These are phyloP conservation scores for Merops nubicus DNA, from an alignment of 2,113 vertebrate species.

Conservation along the genomic window DNA sequence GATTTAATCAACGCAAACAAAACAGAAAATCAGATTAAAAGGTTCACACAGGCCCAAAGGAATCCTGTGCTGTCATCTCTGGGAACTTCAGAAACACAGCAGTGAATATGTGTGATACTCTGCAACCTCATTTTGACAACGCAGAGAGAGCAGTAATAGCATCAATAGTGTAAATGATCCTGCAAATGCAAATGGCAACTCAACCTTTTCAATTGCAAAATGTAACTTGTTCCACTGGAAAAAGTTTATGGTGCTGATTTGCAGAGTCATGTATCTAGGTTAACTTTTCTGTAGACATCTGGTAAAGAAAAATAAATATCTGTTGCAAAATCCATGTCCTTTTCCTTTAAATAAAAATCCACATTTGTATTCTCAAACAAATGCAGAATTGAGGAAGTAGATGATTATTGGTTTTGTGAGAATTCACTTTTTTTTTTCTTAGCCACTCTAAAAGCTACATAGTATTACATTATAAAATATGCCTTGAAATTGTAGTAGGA, in stretches of 20 bases:
- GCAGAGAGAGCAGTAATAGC: not conserved
- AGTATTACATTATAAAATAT: not conserved
- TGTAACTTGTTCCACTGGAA: not conserved
- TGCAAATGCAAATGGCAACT: not conserved
- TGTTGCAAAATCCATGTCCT: not conserved
- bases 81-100: not conserved
- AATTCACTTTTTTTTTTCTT: not conserved
- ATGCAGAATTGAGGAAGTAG: accelerated
- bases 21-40: not conserved
- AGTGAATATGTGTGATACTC: not conserved
- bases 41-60: not conserved
- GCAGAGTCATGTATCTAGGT: not conserved
- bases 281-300: not conserved
- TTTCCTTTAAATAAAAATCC: not conserved
- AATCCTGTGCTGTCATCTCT: not conserved
- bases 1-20: not conserved
- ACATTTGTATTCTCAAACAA: not conserved
- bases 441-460: not conserved
- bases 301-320: not conserved
- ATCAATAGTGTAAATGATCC: not conserved
- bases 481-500: not conserved
- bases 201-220: not conserved
- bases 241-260: not conserved
- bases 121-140: not conserved
- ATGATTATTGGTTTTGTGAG: not conserved